These are phyloP conservation scores for Malurus melanocephalus DNA, from an alignment of 2,113 vertebrate species.

Conservation along the genomic window DNA sequence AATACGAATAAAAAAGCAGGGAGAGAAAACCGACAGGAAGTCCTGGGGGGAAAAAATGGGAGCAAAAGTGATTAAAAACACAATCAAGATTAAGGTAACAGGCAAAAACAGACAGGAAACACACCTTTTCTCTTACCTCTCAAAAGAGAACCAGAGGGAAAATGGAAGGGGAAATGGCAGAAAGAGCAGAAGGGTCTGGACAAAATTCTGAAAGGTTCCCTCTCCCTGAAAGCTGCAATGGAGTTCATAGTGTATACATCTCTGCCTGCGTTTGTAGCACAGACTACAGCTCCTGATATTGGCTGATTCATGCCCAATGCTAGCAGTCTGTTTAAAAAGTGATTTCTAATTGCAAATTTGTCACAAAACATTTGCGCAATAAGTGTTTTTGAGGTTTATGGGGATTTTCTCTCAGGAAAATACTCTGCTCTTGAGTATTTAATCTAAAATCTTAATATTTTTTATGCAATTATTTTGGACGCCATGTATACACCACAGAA, in stretches of 20 bases:
- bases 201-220: neutral
- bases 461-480: neutral
- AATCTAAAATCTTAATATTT: neutral
- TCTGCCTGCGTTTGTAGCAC: neutral
- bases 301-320: neutral
- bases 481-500: neutral
- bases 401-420: neutral
- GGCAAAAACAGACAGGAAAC: neutral
- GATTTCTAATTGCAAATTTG: neutral
- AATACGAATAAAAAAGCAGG: neutral
- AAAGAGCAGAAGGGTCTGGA: neutral
- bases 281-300: neutral
- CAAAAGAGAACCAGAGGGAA: neutral
- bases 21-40: neutral
- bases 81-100: neutral
- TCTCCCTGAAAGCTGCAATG: neutral
- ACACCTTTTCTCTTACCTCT: neutral
- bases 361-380: neutral
- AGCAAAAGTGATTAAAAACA: neutral
- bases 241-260: rapidly evolving
- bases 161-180: neutral
- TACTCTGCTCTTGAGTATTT: neutral
- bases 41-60: neutral
- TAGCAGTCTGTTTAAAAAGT: neutral
- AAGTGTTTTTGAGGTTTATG: neutral